Evolutionary conservation across 2,113 vertebrate genomes (phyloP), one percentile per base, ranked within the genome.

Genomic region (Brevimyrus niger): DNA sequence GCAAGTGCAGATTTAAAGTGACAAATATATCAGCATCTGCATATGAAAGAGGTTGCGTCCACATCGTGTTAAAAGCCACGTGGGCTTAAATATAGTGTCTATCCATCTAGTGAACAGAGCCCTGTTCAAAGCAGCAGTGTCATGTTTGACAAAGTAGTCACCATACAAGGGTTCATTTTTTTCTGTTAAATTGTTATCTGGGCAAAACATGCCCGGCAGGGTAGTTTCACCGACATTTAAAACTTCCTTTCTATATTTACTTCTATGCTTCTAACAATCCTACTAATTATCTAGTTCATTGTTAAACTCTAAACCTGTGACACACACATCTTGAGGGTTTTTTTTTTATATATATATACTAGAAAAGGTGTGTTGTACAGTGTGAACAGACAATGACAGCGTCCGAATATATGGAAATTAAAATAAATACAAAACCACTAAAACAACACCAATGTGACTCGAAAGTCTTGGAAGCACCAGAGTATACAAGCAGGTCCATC

Each of bases 391-490:
- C 38, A 44, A 80, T 4, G 21, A 47, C 44, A n/a, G 38, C 44
- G 8, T 84, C 82, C n/a, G 82, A n/a, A 84, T n/a, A 47, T 84
- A 47, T 23, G 23, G 19, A 47, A 47, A 84, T 46, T 46, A 84
- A 84, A 84, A 84, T 46, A 84, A 84, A 84, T 46, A 84, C 38
- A 84, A 84, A 84, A 47, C 38, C 82, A 44, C 82, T 47, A 46
- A 84, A 84, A 84, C 35, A 4, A 42, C 82, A 84, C 82, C 42
- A 46, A n/a, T 7, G 44, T 44, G 82, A 84, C 23, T 44, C 6
- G 23, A 47, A 84, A 84, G 38, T 46, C 44, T 47, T 46, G 80
- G 44, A 23, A 84, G 44, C 82, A 84, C 38, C 38, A 84, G 82
- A 42, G 23, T 47, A 19, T 47, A 46, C 44, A 46, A 84, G 82